Conservation (phyloP, 2,888 invertebrate species). For the Osmoderma eremita region DNA sequence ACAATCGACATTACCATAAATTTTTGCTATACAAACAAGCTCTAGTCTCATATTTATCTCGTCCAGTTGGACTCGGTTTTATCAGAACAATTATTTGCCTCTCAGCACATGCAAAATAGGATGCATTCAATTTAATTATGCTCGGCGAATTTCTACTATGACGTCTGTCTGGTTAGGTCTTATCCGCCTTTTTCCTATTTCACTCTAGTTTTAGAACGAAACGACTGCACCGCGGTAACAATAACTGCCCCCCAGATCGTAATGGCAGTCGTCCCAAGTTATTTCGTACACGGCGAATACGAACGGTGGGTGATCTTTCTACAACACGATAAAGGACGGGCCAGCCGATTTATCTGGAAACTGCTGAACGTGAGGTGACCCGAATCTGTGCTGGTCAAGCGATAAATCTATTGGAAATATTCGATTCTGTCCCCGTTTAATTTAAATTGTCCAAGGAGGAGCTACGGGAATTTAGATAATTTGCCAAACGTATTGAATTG, state of each 20-base stretch:
- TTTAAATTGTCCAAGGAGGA: conserved; percentile 11
- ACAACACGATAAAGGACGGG: conserved; percentile 45
- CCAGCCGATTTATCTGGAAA: conserved; percentile 42
- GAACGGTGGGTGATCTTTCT: conserved; percentile 30
- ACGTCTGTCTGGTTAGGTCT: conserved; percentile 17
- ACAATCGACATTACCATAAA: too few species aligned
- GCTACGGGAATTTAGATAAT: not conserved
- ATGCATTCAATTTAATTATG: conserved; percentile 25
- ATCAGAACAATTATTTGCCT: conserved; percentile 16
- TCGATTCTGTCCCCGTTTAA: conserved; percentile 10
- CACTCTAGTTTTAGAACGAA: conserved; percentile 21
- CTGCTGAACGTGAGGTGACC: conserved; percentile 43
- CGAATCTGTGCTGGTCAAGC: conserved; percentile 31
- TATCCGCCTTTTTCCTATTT: conserved; percentile 12
- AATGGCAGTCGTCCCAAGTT: conserved; percentile 23
- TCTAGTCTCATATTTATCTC: not conserved
- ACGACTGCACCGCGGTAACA: conserved; percentile 31
- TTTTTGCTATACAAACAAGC: too few species aligned
- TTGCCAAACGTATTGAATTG: too few species aligned
- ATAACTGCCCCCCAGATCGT: conserved; percentile 10
- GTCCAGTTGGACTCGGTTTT: not conserved
- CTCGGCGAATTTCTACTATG: conserved; percentile 16
- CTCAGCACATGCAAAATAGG: conserved; percentile 23
- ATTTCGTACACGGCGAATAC: conserved; percentile 31
- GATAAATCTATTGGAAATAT: conserved; percentile 40